These are phyloP conservation scores for Allobates femoralis DNA, from an alignment of 2,797 vertebrate genomes.

Conservation along the genomic window DNA sequence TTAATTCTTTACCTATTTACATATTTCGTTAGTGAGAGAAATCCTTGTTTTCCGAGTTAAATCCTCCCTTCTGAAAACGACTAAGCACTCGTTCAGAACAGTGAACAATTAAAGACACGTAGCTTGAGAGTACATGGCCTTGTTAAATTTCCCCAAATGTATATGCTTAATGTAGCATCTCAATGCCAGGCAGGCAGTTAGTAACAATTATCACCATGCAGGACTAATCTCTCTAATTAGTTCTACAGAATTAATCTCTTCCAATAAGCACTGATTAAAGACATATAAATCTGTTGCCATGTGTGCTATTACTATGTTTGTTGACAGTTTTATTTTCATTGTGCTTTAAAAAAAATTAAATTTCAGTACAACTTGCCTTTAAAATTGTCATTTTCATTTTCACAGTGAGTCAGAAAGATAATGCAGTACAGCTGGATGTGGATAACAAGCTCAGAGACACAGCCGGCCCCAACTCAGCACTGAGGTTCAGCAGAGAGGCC, in stretches of 20 bases:
- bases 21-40: not conserved
- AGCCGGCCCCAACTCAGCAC: slow-evolving; percentile 72
- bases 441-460: slow-evolving; percentile 80
- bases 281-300: not conserved
- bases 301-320: not conserved
- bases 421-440: slow-evolving; percentile 83
- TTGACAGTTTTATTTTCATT: not conserved
- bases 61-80: too few relatives aligned
- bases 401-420: slow-evolving; percentile 83
- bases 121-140: slow-evolving; percentile 11
- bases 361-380: not conserved
- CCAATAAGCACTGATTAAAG: not conserved
- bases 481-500: slow-evolving; percentile 68
- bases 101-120: not conserved
- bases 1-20: not conserved
- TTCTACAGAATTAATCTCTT: slow-evolving; percentile 1
- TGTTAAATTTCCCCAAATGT: slow-evolving; percentile 12
- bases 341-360: not conserved
- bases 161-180: not conserved
- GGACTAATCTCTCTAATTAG: slow-evolving; percentile 17
- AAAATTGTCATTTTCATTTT: slow-evolving; percentile 55
- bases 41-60: not conserved
- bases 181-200: not conserved
- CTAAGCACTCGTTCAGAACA: not conserved
- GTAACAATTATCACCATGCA: not conserved